Conservation (phyloP, 2,113 vertebrate genomes). For the Oreotrochilus melanogaster region DNA sequence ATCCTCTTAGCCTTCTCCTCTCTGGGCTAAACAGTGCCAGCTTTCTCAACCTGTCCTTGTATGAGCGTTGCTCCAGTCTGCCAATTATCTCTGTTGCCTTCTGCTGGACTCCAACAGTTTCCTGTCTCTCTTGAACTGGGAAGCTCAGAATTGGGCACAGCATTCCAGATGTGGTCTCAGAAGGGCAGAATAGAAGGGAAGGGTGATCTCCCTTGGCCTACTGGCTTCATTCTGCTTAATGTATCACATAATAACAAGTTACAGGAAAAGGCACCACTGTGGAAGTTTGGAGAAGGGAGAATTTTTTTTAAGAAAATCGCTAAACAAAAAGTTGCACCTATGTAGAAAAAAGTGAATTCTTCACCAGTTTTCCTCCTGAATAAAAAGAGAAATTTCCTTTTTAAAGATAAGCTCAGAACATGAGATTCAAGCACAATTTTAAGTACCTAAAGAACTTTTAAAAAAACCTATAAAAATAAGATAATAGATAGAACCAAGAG, state of each 20-base stretch:
- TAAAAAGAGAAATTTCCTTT: not conserved
- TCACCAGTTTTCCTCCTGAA: not conserved
- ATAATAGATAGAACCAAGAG: not conserved
- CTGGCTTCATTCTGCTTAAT: too few species aligned
- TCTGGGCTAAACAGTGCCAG: too few species aligned
- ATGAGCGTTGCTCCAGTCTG: too few species aligned
- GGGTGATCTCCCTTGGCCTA: too few species aligned
- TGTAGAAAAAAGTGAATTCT: not conserved
- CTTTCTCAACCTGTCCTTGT: too few species aligned
- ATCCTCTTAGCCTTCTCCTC: too few species aligned
- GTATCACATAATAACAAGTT: not conserved
- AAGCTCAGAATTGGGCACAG: too few species aligned
- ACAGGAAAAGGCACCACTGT: not conserved
- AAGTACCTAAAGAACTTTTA: fast-evolving
- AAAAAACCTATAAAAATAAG: not conserved
- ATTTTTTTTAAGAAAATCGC: not conserved
- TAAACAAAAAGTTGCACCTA: not conserved
- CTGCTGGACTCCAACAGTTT: too few species aligned
- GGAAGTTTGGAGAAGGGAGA: not conserved
- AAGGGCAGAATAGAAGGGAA: too few species aligned
- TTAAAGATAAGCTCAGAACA: not conserved
- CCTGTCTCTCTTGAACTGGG: too few species aligned
- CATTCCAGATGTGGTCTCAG: too few species aligned
- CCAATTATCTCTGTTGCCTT: too few species aligned
- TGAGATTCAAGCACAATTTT: not conserved